These are phyloP conservation scores for Anticlea derivata DNA, from an alignment of 2,888 invertebrate genomes.

Conservation along the genomic window DNA sequence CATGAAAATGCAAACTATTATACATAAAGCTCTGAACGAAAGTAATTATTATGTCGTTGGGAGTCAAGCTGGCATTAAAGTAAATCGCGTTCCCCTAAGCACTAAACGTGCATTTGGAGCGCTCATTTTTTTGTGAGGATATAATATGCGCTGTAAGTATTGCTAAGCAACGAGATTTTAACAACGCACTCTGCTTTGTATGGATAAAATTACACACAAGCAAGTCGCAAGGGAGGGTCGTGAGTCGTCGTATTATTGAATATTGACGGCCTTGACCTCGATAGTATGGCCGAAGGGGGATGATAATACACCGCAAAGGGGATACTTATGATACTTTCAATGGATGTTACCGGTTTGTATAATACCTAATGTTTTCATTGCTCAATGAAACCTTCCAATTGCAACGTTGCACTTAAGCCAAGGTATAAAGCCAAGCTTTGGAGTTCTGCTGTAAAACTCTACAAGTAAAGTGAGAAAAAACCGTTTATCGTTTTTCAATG, in stretches of 20 bases:
- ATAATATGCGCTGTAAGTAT: slow-evolving; percentile 28
- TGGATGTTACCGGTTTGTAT: slow-evolving; percentile 5
- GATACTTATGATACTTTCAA: slow-evolving; percentile 22
- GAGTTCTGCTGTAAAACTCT: not conserved
- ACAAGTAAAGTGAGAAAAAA: not conserved
- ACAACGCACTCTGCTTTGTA: slow-evolving; percentile 30
- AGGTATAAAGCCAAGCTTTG: no score
- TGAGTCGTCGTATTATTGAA: slow-evolving; percentile 52
- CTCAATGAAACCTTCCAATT: slow-evolving; percentile 1
- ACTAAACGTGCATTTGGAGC: slow-evolving; percentile 31
- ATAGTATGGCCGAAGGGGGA: slow-evolving; percentile 50
- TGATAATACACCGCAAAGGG: slow-evolving; percentile 43
- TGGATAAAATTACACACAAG: slow-evolving; percentile 36
- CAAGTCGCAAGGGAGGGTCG: slow-evolving; percentile 53
- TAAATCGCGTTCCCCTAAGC: slow-evolving; percentile 55
- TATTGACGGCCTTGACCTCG: slow-evolving; percentile 66
- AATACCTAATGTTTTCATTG: slow-evolving; percentile 10
- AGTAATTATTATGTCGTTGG: slow-evolving; percentile 57
- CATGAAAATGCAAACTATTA: slow-evolving; percentile 33
- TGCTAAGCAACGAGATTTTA: slow-evolving; percentile 28
- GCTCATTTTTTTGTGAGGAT: slow-evolving; percentile 30
- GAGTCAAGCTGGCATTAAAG: slow-evolving; percentile 59
- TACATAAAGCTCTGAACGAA: slow-evolving; percentile 41
- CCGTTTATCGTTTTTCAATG: not conserved
- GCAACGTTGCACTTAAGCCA: not conserved